Percentiles rank a stretch among this genome's conserved stretches.
Conservation (phyloP, 2,113 vertebrate genomes). For the Barbus barbus region DNA sequence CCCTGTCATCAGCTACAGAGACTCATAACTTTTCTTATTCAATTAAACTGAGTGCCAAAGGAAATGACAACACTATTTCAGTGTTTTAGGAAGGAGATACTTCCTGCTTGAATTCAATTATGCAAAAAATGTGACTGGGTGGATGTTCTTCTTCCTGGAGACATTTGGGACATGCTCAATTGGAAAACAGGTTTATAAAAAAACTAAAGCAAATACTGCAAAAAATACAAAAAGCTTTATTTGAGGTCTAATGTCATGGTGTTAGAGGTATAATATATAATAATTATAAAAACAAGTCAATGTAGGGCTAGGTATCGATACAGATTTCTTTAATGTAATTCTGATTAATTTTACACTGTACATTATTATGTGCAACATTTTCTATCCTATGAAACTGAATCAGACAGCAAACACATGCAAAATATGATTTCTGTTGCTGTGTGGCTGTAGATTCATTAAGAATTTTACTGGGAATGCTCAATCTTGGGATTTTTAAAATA, state of each 20-base stretch:
- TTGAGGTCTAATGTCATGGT: background rate
- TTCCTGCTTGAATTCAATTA: constrained; percentile 28
- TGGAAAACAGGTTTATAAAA: background rate
- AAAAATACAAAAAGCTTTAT: background rate
- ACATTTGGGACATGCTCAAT: background rate
- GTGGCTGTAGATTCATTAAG: background rate
- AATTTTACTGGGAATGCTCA: background rate
- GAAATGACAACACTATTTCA: constrained; percentile 21
- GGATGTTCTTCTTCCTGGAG: background rate
- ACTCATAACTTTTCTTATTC: constrained; percentile 21
- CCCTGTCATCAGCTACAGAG: constrained; percentile 7
- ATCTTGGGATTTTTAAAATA: background rate
- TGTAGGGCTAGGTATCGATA: too few species aligned
- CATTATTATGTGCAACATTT: background rate
- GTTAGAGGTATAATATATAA: too few species aligned
- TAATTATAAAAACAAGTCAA: too few species aligned
- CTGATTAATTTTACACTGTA: background rate
- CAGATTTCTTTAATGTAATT: background rate
- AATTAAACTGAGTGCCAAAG: constrained; percentile 12
- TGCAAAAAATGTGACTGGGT: background rate
- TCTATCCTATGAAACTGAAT: background rate
- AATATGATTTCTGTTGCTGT: background rate
- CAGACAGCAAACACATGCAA: background rate
- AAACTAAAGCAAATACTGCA: background rate
- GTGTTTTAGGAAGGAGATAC: constrained; percentile 10